Evolutionary conservation across 2,113 vertebrate genomes (phyloP).

Genomic region (Mormoops blainvillei): DNA sequence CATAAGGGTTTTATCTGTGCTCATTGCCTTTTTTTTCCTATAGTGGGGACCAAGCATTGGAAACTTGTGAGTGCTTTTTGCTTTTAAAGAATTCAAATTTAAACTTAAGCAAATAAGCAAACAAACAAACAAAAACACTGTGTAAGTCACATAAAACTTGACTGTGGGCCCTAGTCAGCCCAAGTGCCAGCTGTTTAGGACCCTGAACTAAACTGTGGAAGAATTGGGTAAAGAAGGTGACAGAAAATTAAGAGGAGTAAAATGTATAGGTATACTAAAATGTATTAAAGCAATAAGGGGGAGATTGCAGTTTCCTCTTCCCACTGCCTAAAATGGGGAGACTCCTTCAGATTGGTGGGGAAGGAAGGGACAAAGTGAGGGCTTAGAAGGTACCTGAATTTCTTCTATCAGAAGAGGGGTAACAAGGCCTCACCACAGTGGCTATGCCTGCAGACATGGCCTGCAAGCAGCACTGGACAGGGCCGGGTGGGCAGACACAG

Average conservation of each 20-base stretch:
- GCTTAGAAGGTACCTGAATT: neutral
- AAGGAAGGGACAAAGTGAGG: neutral
- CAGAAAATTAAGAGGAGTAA: neutral
- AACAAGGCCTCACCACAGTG: neutral
- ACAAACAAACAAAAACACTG: neutral
- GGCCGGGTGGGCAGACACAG: neutral
- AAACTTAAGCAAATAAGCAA: neutral
- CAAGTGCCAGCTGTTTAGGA: neutral
- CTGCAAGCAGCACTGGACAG: neutral
- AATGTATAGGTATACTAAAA: neutral
- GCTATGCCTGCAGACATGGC: neutral
- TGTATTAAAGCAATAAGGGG: neutral
- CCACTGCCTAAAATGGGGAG: neutral
- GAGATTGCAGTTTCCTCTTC: neutral
- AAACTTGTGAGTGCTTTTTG: neutral
- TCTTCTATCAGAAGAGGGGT: no score
- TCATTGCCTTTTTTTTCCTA: neutral
- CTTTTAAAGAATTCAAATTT: neutral
- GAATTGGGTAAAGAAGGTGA: neutral
- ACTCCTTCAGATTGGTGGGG: neutral
- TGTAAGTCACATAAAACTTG: neutral
- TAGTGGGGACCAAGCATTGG: rapidly evolving
- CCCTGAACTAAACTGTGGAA: neutral
- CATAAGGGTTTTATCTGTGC: neutral
- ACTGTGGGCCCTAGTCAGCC: neutral